Base-by-base conservation (phyloP, 2,113 vertebrate species). In the Solea senegalensis region DNA sequence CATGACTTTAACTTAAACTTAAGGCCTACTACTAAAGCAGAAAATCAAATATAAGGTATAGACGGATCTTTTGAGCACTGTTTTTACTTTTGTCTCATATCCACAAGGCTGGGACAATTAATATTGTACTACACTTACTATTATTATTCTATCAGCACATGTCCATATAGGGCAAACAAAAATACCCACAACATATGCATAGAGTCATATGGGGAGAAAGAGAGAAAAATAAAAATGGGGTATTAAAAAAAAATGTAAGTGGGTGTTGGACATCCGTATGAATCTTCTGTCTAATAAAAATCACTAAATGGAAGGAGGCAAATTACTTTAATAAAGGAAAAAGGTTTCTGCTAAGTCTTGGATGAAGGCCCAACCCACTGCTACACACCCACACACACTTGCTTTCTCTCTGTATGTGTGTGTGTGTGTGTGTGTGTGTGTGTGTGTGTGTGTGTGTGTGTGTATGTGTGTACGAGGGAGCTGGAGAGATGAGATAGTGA, bases 241-340 rank as follows among this genome's bases (percentile, higher is more conserved):
- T 34, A 4, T 34, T 2, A 4, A 34, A 6, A 12, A 62, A 9
- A 45, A 43, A 16, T 1, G 11, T 4, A n/a, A 34, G 14, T 52
- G 74, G 26, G 39, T 53, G 68, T 27, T 14, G 49, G 49, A 78
- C 60, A 54, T 71, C 65, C 72, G 11, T 55, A 46, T n/a, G 40
- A 75, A 54, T 71, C 55, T 43, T 81, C 69, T 48, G 51, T 82
- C 61, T 80, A 78, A 85, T 85, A 3, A 78, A 83, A 62, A 80
- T 73, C 76, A 56, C 84, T 79, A 66, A 44, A 67, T 52, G 14
- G 40, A 80, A 64, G 67, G 59, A 77, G 74, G 45, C 54, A 63
- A 81, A 82, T 81, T 72, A 50, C 62, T 76, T 67, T 60, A 72
- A 87, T 83, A 69, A 76, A 65, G 45, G 54, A 76, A 65, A 79